phyloP scores from a whole-genome alignment of 1,140 invertebrate species.

The Steinernema khuongi region DNA sequence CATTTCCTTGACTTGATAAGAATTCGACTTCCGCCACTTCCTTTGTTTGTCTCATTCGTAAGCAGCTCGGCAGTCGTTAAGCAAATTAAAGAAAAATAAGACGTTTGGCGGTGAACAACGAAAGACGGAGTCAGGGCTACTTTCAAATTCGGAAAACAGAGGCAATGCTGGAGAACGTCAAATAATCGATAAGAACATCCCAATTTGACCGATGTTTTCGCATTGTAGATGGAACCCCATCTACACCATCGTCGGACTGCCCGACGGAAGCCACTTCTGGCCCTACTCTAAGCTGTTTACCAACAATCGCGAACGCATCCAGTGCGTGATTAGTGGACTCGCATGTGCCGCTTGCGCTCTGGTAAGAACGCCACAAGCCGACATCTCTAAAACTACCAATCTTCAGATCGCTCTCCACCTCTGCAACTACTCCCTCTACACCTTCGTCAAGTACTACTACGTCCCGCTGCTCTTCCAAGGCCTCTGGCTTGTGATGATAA shows the following conservation, averaged over 20 bases:
- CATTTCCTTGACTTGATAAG: too few relatives aligned
- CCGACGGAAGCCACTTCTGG: conserved; percentile 50
- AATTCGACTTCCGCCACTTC: too few relatives aligned
- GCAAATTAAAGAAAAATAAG: too few relatives aligned
- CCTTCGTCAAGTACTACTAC: conserved; percentile 56
- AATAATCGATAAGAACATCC: not conserved
- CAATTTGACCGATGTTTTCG: not conserved
- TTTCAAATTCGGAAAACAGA: not conserved
- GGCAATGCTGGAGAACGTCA: not conserved
- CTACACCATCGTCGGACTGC: conserved; percentile 42
- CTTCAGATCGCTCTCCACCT: conserved; percentile 39
- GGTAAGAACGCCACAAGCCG: conserved; percentile 21
- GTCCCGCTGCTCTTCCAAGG: conserved; percentile 58
- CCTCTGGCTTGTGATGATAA: conserved; percentile 58
- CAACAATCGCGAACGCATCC: conserved; percentile 41
- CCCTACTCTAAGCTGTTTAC: conserved; percentile 44
- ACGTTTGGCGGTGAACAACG: too few relatives aligned
- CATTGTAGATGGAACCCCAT: conserved; percentile 42
- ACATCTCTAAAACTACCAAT: not conserved
- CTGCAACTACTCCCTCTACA: conserved; percentile 48
- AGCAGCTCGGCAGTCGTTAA: too few relatives aligned
- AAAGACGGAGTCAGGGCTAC: too few relatives aligned
- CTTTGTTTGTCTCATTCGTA: too few relatives aligned
- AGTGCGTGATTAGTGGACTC: conserved; percentile 40
- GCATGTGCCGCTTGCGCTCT: conserved; percentile 32